Evolutionary conservation across 1,140 invertebrate species (phyloP).

Genomic region (Asobara japonica): DNA sequence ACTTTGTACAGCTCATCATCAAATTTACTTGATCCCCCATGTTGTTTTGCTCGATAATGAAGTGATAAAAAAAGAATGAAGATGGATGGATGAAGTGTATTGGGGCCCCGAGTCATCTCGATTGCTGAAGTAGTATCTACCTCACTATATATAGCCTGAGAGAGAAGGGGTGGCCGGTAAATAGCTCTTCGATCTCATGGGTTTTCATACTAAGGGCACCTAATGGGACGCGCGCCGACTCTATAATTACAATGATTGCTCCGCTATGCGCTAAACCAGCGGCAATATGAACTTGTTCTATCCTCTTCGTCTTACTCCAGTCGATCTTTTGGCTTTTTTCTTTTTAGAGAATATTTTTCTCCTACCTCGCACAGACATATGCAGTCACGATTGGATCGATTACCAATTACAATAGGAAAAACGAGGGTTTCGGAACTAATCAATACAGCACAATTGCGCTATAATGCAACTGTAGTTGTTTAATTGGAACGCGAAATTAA

Average conservation of each 20-base stretch:
- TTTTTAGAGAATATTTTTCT: slow-evolving; percentile 4
- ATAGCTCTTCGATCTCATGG: slow-evolving; percentile 29
- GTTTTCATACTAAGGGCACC: slow-evolving; percentile 45
- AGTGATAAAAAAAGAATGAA: slow-evolving; percentile 31
- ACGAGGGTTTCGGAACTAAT: background rate
- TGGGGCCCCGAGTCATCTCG: background rate
- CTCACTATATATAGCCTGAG: background rate
- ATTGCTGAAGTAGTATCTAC: slow-evolving; percentile 13
- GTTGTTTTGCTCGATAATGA: slow-evolving; percentile 21
- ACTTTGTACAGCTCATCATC: background rate
- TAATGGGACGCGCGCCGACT: slow-evolving; percentile 63
- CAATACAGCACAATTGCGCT: too few relatives aligned
- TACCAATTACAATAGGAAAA: slow-evolving; percentile 40
- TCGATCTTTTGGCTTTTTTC: too few relatives aligned
- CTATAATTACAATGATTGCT: slow-evolving; percentile 67
- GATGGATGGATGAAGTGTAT: background rate
- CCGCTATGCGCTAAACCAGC: slow-evolving; percentile 48
- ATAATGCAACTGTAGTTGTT: too few relatives aligned
- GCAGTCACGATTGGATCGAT: slow-evolving; percentile 42
- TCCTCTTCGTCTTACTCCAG: background rate
- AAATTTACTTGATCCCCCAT: slow-evolving; percentile 14
- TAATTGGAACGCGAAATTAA: too few relatives aligned
- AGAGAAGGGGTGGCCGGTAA: slow-evolving; percentile 18
- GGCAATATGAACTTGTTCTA: slow-evolving; percentile 35
- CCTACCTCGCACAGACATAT: background rate